Evolutionary conservation across 1,140 invertebrate species (phyloP), one percentile per base, ranked within the genome.

Genomic region (Ptiloglossa arizonensis): DNA sequence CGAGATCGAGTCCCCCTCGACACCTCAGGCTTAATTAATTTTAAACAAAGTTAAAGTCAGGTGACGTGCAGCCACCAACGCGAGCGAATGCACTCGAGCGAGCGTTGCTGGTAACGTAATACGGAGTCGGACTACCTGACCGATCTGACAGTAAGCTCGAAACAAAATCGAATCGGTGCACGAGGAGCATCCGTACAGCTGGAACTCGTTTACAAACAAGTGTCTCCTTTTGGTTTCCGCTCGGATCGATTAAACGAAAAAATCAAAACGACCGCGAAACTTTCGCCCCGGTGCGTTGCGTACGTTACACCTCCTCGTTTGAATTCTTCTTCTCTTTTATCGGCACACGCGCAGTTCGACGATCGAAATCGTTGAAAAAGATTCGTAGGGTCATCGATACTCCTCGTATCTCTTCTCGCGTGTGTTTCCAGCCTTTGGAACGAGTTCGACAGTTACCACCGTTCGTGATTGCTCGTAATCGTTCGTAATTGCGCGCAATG

Each of bases 41-140:
- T 73, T 59, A 74, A 86, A 81, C 60, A 83, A 83, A 86, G 79
- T 86, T 86, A 83, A 86, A 86, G 85, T 86, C 81, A 81, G 85
- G 81, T 73, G 85, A 86, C 85, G 85, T 79, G 78, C 66, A 75
- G 81, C 67, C 79, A 75, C 44, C 78, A 79, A 74, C 69, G 67
- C 81, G 84, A 79, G 82, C 64, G 69, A 69, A 70, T 57, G 82
- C 81, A 75, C 81, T 83, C 84, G 79, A 85, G 79, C 74, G 81
- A 81, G 74, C 69, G 73, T 69, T 52, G 67, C 70, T 59, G 74
- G 85, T 86, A 86, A 86, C 85, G 85, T 86, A 86, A 86, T 86
- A 86, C 85, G 85, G 85, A 87, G 79, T 86, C 81, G 71, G 79
- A 86, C 85, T 86, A 86, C 85, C 85, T 81, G 85, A 85, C 71